These are phyloP conservation scores for Anarrhichthys ocellatus DNA, from an alignment of 2,113 vertebrate species.

Conservation along the genomic window DNA sequence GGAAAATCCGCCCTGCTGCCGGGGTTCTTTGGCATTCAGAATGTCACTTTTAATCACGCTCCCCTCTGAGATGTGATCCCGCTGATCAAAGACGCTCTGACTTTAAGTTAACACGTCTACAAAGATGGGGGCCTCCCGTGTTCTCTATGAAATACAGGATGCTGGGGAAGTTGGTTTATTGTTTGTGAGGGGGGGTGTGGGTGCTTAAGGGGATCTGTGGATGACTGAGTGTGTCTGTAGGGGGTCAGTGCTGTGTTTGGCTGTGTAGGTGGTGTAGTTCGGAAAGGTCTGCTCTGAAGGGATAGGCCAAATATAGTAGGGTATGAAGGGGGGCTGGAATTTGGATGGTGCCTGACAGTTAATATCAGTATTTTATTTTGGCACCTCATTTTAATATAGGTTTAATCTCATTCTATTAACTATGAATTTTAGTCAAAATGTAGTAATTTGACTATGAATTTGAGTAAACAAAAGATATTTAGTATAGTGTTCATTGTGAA, in stretches of 20 bases:
- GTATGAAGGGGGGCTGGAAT: neutral
- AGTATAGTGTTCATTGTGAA: neutral
- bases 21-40: conserved; percentile 71
- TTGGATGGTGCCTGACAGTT: neutral
- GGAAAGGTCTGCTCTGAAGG: conserved; percentile 24
- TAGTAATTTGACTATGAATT: neutral
- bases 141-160: neutral
- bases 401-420: too few species aligned
- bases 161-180: conserved; percentile 22
- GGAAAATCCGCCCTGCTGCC: conserved; percentile 78
- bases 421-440: neutral
- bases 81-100: conserved; percentile 78
- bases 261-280: conserved; percentile 22
- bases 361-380: neutral
- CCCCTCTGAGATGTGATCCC: conserved; percentile 72
- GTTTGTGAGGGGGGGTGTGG: conserved; percentile 18
- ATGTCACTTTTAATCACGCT: conserved; percentile 83
- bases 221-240: neutral
- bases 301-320: neutral
- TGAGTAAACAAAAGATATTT: neutral
- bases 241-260: neutral
- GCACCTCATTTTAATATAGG: neutral
- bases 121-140: conserved; percentile 52
- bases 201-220: conserved; percentile 26
- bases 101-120: conserved; percentile 73